These are phyloP conservation scores for Microctonus hyperodae DNA, from an alignment of 2,888 invertebrate species.

Conservation along the genomic window DNA sequence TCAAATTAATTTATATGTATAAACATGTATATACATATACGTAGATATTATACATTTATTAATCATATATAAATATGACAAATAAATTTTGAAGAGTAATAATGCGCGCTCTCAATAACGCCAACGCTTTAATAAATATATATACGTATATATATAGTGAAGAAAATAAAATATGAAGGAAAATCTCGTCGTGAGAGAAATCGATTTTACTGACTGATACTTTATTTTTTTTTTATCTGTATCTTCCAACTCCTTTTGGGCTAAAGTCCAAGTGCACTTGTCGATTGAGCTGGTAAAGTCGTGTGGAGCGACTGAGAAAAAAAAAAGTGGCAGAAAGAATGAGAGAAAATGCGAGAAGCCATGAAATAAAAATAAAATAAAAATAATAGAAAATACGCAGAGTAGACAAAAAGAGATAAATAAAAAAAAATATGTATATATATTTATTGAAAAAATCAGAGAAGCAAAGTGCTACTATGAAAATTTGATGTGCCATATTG, in stretches of 20 bases:
- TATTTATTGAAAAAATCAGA: too few species aligned
- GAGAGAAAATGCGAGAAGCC: background rate
- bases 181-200: conserved; percentile 20
- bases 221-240: background rate
- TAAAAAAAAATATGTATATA: conserved; percentile 3
- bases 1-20: conserved; percentile 1
- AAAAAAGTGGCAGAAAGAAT: background rate
- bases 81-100: background rate
- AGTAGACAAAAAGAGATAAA: background rate
- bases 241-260: conserved; percentile 24
- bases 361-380: background rate
- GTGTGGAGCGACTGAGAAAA: conserved; percentile 13
- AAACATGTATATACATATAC: conserved; percentile 12
- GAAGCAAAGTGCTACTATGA: conserved; percentile 2
- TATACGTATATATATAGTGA: background rate
- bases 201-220: conserved; percentile 22
- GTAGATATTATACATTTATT: too few species aligned
- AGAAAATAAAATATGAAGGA: background rate
- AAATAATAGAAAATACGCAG: background rate
- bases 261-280: conserved; percentile 32
- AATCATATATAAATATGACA: background rate
- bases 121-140: conserved; percentile 16
- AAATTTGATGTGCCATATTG: conserved; percentile 19
- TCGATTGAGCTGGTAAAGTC: conserved; percentile 27
- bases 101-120: background rate